Evolutionary conservation across 2,888 invertebrate species (phyloP).

Genomic region (Drosophila cracens): DNA sequence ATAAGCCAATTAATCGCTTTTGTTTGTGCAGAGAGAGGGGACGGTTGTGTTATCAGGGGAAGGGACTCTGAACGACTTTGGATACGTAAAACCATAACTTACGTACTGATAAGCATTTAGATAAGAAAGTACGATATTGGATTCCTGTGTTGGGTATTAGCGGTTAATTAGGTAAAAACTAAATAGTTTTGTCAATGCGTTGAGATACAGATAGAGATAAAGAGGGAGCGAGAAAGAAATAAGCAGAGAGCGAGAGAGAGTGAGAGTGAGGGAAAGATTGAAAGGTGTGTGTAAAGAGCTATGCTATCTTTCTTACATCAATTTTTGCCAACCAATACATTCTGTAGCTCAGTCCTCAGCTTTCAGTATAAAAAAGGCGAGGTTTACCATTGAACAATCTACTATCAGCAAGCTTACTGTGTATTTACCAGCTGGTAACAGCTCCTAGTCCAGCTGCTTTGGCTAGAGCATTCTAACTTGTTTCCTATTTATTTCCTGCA

Average conservation of each 20-base stretch:
- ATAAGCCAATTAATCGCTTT: slow-evolving; percentile 54
- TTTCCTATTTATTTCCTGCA: background rate
- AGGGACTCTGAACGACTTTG: background rate
- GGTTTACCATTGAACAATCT: background rate
- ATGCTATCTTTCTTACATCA: background rate
- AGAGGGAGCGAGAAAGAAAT: background rate
- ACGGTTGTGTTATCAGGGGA: background rate
- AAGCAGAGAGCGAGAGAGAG: background rate
- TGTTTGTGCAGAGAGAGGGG: background rate
- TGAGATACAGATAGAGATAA: background rate
- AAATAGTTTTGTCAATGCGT: background rate
- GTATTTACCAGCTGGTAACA: background rate
- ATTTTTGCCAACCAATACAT: background rate
- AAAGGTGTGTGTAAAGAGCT: background rate
- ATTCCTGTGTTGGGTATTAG: background rate
- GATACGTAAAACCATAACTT: background rate
- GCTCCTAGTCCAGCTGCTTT: background rate
- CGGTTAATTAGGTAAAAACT: background rate
- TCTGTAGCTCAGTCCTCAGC: background rate
- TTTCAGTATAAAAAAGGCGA: background rate
- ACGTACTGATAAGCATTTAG: background rate
- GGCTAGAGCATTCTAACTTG: background rate
- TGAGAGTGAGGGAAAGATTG: background rate
- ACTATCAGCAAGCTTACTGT: background rate
- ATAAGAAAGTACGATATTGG: background rate